phyloP scores from a whole-genome alignment of 2,888 invertebrate genomes.

The Hydraecia micacea region DNA sequence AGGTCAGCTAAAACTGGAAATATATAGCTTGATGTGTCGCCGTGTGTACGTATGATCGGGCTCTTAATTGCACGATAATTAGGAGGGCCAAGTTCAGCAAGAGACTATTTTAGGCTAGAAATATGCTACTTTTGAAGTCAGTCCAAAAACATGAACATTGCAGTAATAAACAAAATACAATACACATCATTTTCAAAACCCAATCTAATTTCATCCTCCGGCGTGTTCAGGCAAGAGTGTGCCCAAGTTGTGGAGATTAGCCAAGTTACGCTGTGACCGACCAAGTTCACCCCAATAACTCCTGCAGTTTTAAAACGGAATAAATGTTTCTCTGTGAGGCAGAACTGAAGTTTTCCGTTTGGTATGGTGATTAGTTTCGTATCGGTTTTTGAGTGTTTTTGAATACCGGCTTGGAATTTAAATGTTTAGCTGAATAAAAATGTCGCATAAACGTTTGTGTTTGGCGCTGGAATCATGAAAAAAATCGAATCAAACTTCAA shows the following conservation, averaged over 20 bases:
- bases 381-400: conserved; percentile 11
- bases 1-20: too few species aligned
- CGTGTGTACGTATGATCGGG: too few species aligned
- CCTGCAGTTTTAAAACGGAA: conserved; percentile 32
- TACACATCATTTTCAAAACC: conserved; percentile 8
- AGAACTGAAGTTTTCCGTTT: conserved; percentile 37
- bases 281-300: conserved; percentile 43
- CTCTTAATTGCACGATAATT: not conserved
- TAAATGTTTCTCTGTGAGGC: conserved; percentile 34
- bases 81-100: too few species aligned
- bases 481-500: not conserved
- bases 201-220: conserved; percentile 29
- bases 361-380: conserved; percentile 22
- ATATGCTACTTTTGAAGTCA: not conserved
- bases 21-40: too few species aligned
- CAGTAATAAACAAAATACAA: not conserved
- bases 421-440: not conserved
- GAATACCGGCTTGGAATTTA: not conserved
- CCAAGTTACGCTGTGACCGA: conserved; percentile 37
- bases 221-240: conserved; percentile 12
- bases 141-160: not conserved
- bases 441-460: not conserved
- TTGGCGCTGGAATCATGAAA: not conserved
- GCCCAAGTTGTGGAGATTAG: conserved; percentile 47
- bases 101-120: not conserved